Base-by-base conservation (phyloP, 2,888 invertebrate species). In the Drosophila longiperda region DNA sequence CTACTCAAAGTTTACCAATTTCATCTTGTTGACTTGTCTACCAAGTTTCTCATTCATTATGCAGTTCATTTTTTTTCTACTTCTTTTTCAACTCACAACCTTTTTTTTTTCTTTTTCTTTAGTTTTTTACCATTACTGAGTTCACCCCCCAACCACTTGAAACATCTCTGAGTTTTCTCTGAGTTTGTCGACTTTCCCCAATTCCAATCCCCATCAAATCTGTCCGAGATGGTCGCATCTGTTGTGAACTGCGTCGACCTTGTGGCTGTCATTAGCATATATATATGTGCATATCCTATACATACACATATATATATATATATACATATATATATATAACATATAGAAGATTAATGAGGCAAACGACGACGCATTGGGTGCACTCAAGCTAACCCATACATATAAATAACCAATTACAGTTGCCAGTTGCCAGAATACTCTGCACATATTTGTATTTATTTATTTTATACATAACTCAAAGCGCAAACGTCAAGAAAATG, bases 401-500 rank as follows among this genome's bases (percentile, higher is more conserved):
- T 57, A 70, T 87, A 84, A 87, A 74, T 82, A 73, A 69, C 60
- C 67, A 73, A 83, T 80, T 82, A 68, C 71, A 60, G 36, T 12
- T 64, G 40, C 45, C 64, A 62, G 63, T 55, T 58, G n/a, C 40
- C 23, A 23, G 45, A 5, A 3, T 17, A 20, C 11, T 15, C 20
- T 1, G 1, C 49, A 23, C 4, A 17, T 8, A 32, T 7, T 23
- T 32, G 23, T 45, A 20, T 4, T 38, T 12, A 23, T 38, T 40
- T 20, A 57, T 40, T 57, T 20, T 1, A 40, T 57, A 15, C 57
- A 57, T 57, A 57, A 57, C 38, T 38, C 20, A 49, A 75, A 62
- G 58, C 52, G 36, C 78, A 80, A 89, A 75, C 67, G 75, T 75
- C 78, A 76, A 73, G 76, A 87, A 87, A 84, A 65, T 75, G 68